A percentile compares a stretch with the other conserved stretches of the same genome.
phyloP scores from a whole-genome alignment of 2,888 invertebrate genomes.

The Bellardia pandia region DNA sequence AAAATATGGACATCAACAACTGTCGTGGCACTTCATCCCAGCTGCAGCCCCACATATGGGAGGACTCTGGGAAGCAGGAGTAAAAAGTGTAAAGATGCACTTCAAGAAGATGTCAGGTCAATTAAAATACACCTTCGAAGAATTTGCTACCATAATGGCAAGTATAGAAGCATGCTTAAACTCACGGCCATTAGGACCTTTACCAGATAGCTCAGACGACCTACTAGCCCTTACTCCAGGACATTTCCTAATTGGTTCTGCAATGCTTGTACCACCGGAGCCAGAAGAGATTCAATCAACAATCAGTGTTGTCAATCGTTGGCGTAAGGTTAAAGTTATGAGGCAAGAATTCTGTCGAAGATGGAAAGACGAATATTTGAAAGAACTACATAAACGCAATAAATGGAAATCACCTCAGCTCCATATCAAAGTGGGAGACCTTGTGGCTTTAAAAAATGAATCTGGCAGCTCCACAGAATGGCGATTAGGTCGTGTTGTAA shows the following conservation, averaged over 20 bases:
- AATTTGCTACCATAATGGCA: not conserved
- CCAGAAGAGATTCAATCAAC: not conserved
- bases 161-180: not conserved
- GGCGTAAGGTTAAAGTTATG: conserved; percentile 16
- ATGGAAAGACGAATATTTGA: conserved; percentile 64
- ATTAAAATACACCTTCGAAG: not conserved
- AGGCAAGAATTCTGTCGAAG: conserved; percentile 46
- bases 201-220: not conserved
- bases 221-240: conserved; percentile 1
- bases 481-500: conserved; percentile 54
- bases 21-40: conserved; percentile 37
- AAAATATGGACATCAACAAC: not conserved
- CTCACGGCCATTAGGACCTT: not conserved
- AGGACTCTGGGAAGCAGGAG: too few species aligned
- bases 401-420: conserved; percentile 60
- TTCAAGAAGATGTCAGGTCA: not conserved
- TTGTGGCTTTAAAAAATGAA: conserved; percentile 54
- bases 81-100: not conserved
- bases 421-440: conserved; percentile 43
- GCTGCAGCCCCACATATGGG: conserved; percentile 7
- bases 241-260: conserved; percentile 16
- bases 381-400: conserved; percentile 59
- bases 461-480: conserved; percentile 39
- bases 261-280: conserved; percentile 5
- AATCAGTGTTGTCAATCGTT: not conserved